Evolutionary conservation across 2,888 invertebrate genomes (phyloP).

Genomic region (Formica aserva): DNA sequence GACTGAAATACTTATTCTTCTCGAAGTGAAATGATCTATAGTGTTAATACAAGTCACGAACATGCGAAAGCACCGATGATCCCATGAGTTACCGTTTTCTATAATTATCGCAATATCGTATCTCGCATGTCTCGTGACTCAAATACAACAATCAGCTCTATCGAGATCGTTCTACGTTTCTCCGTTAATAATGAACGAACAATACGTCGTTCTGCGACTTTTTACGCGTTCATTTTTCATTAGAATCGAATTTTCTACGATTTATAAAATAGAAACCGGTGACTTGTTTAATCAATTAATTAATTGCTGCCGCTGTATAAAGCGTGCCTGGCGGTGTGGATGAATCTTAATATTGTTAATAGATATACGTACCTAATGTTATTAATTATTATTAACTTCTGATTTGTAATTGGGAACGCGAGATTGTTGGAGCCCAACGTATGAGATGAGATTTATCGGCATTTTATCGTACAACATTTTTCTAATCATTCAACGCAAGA

Average conservation of each 20-base stretch:
- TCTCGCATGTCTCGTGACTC: conserved; percentile 38
- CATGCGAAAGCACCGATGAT: conserved; percentile 40
- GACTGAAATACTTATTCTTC: conserved; percentile 41
- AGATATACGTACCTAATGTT: conserved; percentile 83
- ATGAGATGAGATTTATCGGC: conserved; percentile 28
- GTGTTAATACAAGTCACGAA: conserved; percentile 21
- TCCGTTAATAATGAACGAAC: conserved; percentile 3
- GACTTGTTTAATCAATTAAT: conserved; percentile 57
- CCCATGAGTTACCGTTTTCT: conserved; percentile 58
- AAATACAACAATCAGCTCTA: conserved; percentile 8
- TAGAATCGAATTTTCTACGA: conserved; percentile 48
- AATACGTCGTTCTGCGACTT: conserved; percentile 8
- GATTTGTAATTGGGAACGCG: conserved; percentile 67
- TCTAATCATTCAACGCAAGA: conserved; percentile 38
- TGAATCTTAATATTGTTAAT: conserved; percentile 80
- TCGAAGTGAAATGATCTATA: conserved; percentile 30
- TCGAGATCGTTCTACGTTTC: conserved; percentile 17
- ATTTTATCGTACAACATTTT: conserved; percentile 35
- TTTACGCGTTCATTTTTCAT: conserved; percentile 51
- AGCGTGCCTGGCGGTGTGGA: conserved; percentile 76
- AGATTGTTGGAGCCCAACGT: conserved; percentile 59
- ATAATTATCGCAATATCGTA: conserved; percentile 48
- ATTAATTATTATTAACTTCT: conserved; percentile 76
- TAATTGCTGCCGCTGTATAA: conserved; percentile 68
- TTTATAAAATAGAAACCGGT: conserved; percentile 50